phyloP scores from a whole-genome alignment of 2,888 invertebrate species.

The Torymus texanus region DNA sequence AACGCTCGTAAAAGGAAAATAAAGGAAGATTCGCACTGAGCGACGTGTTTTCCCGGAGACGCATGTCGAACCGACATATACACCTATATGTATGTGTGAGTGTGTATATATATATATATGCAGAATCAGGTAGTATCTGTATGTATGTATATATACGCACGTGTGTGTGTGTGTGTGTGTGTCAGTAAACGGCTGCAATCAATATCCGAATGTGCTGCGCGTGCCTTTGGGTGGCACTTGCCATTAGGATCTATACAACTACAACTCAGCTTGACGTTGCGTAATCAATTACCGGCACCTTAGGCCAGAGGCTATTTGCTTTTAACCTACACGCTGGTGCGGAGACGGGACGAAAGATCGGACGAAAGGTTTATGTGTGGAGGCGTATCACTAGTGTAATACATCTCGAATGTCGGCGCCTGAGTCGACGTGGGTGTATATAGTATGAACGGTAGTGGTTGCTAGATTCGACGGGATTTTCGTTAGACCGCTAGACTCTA shows the following conservation, averaged over 20 bases:
- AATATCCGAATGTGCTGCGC: slow-evolving; percentile 19
- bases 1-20: too few relatives aligned
- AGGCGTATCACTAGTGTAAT: slow-evolving; percentile 13
- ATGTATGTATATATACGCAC: too few relatives aligned
- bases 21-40: too few relatives aligned
- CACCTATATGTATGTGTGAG: background rate
- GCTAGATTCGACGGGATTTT: slow-evolving; percentile 20
- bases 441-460: background rate
- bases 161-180: too few relatives aligned
- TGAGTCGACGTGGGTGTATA: too few relatives aligned
- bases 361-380: slow-evolving; percentile 1
- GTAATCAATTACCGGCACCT: slow-evolving; percentile 67
- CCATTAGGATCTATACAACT: slow-evolving; percentile 63
- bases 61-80: background rate
- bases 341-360: slow-evolving; percentile 48
- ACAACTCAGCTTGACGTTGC: slow-evolving; percentile 63
- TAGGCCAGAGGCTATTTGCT: slow-evolving; percentile 66
- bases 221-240: slow-evolving; percentile 57
- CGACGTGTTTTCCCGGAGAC: too few relatives aligned
- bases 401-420: slow-evolving; percentile 21
- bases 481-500: slow-evolving; percentile 1
- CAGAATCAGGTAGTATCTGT: too few relatives aligned
- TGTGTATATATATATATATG: background rate
- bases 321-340: slow-evolving; percentile 59
- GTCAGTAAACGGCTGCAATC: slow-evolving; percentile 23